Conservation (phyloP, 2,797 vertebrate species). For the Nyctalus aviator region DNA sequence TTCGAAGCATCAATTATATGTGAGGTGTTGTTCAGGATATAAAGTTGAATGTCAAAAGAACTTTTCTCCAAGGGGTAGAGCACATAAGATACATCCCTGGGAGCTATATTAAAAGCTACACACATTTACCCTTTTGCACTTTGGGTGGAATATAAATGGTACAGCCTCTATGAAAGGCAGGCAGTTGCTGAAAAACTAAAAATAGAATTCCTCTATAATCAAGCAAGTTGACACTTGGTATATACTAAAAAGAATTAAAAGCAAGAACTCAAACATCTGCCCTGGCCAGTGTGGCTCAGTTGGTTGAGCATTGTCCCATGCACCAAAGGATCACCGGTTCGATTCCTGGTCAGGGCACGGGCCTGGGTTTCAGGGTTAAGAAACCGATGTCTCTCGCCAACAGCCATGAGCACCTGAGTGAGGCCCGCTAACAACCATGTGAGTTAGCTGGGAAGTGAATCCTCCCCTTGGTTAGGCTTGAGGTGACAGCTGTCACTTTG, state of each 20-base stretch:
- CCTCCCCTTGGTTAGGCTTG: background rate
- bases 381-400: background rate
- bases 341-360: too few relatives aligned
- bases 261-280: background rate
- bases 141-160: background rate
- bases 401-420: background rate
- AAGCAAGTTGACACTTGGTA: background rate
- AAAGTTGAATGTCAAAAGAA: constrained; percentile 19
- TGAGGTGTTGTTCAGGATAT: background rate
- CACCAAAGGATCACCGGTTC: background rate
- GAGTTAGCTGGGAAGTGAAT: background rate
- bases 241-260: background rate
- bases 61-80: background rate
- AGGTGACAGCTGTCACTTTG: background rate
- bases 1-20: constrained; percentile 48
- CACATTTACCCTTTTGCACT: background rate
- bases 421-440: background rate
- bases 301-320: background rate
- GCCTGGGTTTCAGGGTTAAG: background rate
- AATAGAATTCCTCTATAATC: background rate
- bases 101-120: constrained; percentile 3
- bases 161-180: background rate
- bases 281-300: background rate
- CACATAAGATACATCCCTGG: background rate
- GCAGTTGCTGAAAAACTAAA: background rate